A percentile compares a stretch with the other conserved stretches of the same genome.
These are phyloP conservation scores for Atethmia centrago DNA, from an alignment of 2,888 invertebrate genomes.

Conservation along the genomic window DNA sequence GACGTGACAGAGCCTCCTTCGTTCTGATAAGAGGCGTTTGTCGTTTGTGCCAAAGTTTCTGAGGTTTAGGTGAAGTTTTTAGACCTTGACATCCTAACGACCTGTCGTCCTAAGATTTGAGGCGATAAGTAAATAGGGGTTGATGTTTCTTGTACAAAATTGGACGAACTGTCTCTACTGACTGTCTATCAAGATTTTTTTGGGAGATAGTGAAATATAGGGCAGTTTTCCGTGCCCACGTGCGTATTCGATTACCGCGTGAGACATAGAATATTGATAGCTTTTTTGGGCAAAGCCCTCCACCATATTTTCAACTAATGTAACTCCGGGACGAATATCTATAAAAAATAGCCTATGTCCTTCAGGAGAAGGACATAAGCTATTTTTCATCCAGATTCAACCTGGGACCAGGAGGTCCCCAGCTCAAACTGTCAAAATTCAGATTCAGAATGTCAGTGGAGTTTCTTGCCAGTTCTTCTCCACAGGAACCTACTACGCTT, in stretches of 20 bases:
- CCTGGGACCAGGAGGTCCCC: too few relatives aligned
- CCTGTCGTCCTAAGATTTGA: constrained; percentile 20
- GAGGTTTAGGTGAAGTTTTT: constrained; percentile 25
- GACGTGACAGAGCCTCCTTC: constrained; percentile 41
- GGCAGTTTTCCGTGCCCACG: not conserved
- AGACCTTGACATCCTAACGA: constrained; percentile 16
- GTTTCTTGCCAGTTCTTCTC: too few relatives aligned
- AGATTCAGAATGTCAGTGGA: too few relatives aligned
- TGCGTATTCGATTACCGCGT: not conserved
- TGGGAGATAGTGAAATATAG: not conserved
- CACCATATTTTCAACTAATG: not conserved
- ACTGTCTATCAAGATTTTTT: not conserved
- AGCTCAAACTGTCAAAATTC: too few relatives aligned
- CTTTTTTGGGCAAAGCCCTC: not conserved
- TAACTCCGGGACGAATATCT: not conserved
- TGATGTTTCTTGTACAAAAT: not conserved
- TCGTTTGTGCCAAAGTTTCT: constrained; percentile 43
- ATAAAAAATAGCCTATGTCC: too few relatives aligned
- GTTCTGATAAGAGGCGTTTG: constrained; percentile 52
- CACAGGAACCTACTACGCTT: too few relatives aligned
- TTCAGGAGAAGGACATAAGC: too few relatives aligned
- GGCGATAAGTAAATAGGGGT: constrained; percentile 12
- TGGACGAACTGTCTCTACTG: not conserved
- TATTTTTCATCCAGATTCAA: too few relatives aligned
- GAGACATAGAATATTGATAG: not conserved